Evolutionary conservation across 64 coral and sea anemone genomes (phyloP).

Genomic region (Actinia equina): DNA sequence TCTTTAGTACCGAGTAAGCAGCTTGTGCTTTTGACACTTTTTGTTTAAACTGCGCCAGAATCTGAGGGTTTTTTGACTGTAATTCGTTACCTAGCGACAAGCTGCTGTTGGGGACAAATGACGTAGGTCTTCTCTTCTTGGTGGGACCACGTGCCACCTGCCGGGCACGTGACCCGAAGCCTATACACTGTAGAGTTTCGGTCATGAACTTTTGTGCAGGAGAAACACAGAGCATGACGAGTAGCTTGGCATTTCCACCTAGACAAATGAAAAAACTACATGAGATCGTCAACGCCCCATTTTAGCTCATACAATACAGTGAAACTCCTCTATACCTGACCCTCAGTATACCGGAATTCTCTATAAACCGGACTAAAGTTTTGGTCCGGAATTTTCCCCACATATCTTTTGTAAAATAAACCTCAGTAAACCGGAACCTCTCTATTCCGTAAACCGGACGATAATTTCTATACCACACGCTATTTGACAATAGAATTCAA

Average conservation of each 20-base stretch:
- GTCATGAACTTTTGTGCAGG: constrained; percentile 95
- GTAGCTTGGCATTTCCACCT: constrained; percentile 96
- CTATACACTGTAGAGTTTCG: constrained; percentile 93
- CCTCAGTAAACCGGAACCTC: too few relatives aligned
- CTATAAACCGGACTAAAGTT: too few relatives aligned
- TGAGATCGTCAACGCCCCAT: not conserved
- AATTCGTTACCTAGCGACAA: constrained; percentile 59
- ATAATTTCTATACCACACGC: too few relatives aligned
- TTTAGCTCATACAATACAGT: too few relatives aligned
- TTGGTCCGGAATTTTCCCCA: too few relatives aligned
- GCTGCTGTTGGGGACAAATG: constrained; percentile 61
- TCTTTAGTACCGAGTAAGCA: not conserved
- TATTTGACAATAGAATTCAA: too few relatives aligned
- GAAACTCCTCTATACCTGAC: too few relatives aligned
- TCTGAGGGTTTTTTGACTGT: not conserved
- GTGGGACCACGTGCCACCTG: constrained; percentile 90
- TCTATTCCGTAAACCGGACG: too few relatives aligned
- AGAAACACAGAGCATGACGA: constrained; percentile 96
- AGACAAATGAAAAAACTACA: not conserved
- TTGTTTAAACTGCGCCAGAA: constrained; percentile 29
- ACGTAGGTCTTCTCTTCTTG: constrained; percentile 90
- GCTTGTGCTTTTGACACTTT: not conserved
- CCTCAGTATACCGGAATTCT: too few relatives aligned
- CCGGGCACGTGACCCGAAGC: constrained; percentile 96
- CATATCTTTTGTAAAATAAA: too few relatives aligned